phyloP scores from a whole-genome alignment of 2,888 invertebrate genomes.

The Agapostemon virescens region DNA sequence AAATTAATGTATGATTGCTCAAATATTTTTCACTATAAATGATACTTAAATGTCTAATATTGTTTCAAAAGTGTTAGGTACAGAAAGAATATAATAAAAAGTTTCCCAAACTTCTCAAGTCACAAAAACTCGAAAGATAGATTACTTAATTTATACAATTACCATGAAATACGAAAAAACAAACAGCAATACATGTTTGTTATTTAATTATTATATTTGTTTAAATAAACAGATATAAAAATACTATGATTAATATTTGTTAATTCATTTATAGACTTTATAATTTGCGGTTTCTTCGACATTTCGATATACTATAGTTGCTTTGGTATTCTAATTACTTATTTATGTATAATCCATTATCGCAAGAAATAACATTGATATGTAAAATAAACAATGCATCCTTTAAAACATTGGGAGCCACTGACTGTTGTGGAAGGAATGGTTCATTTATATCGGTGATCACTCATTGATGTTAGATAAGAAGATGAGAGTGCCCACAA shows the following conservation, averaged over 20 bases:
- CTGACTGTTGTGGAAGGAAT: constrained; percentile 2
- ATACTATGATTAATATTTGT: too few species aligned
- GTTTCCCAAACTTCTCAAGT: background rate
- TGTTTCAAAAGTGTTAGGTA: background rate
- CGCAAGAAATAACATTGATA: background rate
- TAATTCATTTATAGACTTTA: background rate
- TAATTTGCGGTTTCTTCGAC: background rate
- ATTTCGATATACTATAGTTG: background rate
- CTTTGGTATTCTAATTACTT: background rate
- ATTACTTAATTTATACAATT: background rate
- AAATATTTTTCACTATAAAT: too few species aligned
- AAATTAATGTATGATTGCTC: background rate
- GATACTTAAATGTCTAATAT: background rate
- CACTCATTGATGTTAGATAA: too few species aligned
- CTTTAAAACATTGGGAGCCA: constrained; percentile 36
- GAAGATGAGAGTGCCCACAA: background rate
- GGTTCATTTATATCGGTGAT: constrained; percentile 26
- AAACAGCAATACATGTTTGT: background rate
- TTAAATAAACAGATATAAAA: too few species aligned
- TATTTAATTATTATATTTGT: too few species aligned
- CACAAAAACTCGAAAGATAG: background rate
- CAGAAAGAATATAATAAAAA: too few species aligned
- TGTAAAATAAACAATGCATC: background rate
- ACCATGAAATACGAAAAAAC: background rate
- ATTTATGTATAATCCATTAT: background rate